Evolutionary conservation across 2,113 vertebrate species (phyloP).

Genomic region (Calidris pugnax): DNA sequence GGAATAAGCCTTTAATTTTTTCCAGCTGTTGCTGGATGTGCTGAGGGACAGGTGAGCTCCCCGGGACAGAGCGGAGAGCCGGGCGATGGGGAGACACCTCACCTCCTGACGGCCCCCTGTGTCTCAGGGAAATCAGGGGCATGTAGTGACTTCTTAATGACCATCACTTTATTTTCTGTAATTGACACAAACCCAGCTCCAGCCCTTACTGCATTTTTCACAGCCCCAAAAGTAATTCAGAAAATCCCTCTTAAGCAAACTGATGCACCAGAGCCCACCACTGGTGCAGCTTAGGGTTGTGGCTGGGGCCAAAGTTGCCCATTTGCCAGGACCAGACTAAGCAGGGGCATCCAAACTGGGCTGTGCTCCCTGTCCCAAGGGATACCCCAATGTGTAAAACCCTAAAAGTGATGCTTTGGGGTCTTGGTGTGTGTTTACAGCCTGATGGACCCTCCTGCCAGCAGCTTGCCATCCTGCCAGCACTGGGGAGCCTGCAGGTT

Average conservation of each 20-base stretch:
- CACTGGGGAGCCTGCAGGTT: fast-evolving
- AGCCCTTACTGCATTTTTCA: not conserved
- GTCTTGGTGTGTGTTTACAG: fast-evolving
- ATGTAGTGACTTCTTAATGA: fast-evolving
- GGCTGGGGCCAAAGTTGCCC: fast-evolving
- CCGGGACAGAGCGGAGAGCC: fast-evolving
- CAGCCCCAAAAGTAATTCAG: not conserved
- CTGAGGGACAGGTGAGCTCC: not conserved
- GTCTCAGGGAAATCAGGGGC: not conserved
- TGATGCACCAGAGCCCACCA: not conserved
- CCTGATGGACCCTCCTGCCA: not conserved
- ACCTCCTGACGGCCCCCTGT: conserved; percentile 21
- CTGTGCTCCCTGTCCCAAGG: not conserved
- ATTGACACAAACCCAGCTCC: not conserved
- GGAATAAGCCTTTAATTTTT: conserved; percentile 32
- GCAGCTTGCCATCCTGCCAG: fast-evolving
- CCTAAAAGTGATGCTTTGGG: not conserved
- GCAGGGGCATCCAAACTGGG: not conserved
- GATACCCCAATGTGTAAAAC: not conserved
- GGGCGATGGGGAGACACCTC: not conserved
- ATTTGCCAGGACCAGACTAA: fast-evolving
- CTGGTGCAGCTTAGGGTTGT: fast-evolving
- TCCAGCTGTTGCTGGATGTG: conserved; percentile 43
- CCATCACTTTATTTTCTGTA: not conserved
- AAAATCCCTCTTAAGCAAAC: not conserved